Percentiles rank a stretch among this genome's conserved stretches.
These are phyloP conservation scores for honey bee (Apis mellifera) DNA, from an alignment of 1,140 invertebrate species.

Conservation along the genomic window Amel_HAv3.1 CM009931.2:2415501-2416000, in stretches of 20 bases:
- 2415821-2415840: slow-evolving; percentile 80
- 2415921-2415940: neutral
- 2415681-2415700: no score
- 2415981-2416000: slow-evolving; percentile 1
- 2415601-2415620: slow-evolving; percentile 80
- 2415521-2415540: no score
- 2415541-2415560: no score
- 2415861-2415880: slow-evolving; percentile 76
- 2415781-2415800: slow-evolving; percentile 81
- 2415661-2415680: slow-evolving; percentile 80
- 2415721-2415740: neutral
- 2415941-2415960: slow-evolving; percentile 12
- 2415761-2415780: slow-evolving; percentile 67
- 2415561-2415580: slow-evolving; percentile 31
- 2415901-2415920: neutral
- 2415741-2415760: slow-evolving; percentile 77
- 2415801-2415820: slow-evolving; percentile 81
- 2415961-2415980: neutral
- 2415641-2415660: slow-evolving; percentile 82
- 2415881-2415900: slow-evolving; percentile 28
- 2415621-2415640: slow-evolving; percentile 80
- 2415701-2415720: neutral
- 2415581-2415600: slow-evolving; percentile 75
- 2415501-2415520: no score
- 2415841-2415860: slow-evolving; percentile 79